A percentile compares a stretch with the other conserved stretches of the same genome.
These are phyloP conservation scores for Tenthredo amoena DNA, from an alignment of 2,888 invertebrate genomes.

Conservation along the genomic window DNA sequence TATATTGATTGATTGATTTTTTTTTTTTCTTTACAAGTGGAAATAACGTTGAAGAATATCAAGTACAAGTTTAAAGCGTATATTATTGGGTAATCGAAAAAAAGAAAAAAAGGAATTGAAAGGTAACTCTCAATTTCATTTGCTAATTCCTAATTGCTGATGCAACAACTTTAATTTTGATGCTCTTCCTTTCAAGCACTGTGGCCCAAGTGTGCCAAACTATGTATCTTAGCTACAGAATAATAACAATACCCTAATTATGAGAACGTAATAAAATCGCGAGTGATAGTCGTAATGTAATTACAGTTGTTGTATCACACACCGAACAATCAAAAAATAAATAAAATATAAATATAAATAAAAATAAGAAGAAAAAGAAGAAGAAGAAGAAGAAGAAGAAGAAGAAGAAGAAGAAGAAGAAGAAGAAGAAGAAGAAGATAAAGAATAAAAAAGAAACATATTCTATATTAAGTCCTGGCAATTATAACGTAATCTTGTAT, in stretches of 20 bases:
- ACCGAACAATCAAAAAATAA: background rate
- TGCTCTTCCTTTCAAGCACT: background rate
- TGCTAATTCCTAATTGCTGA: background rate
- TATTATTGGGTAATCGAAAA: background rate
- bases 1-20: background rate
- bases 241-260: background rate
- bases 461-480: background rate
- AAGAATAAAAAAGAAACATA: background rate
- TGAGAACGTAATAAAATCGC: background rate
- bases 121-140: background rate
- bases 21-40: background rate
- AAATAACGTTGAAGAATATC: no score
- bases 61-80: background rate
- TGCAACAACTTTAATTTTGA: background rate
- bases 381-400: no score
- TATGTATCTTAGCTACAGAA: background rate
- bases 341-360: background rate
- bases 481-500: conserved; percentile 5
- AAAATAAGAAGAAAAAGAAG: background rate
- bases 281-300: background rate
- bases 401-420: background rate
- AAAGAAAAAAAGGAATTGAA: no score
- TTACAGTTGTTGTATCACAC: background rate
- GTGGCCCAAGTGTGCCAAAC: background rate
- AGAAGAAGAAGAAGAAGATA: background rate